Base-by-base conservation (phyloP, 2,113 vertebrate genomes). In the Labeo rohita region DNA sequence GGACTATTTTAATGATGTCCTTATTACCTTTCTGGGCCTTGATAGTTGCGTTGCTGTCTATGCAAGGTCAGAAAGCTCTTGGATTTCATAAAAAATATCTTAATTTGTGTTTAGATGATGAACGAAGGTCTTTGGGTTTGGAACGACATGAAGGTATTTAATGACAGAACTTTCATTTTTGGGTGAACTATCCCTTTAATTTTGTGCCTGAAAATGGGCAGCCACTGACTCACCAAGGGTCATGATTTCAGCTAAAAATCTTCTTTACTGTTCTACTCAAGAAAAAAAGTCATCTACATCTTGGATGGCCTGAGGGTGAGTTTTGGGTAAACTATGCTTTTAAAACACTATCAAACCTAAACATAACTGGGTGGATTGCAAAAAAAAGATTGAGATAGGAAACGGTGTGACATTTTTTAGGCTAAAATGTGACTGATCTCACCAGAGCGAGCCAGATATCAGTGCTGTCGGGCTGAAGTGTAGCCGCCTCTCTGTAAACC, bases 371-470 rank as follows among this genome's bases (percentile, higher is more conserved):
- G 5, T 8, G 36, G 3, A 43, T 10, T 70, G 66, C 1, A 4
- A 43, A 70, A 43, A 43, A 39, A 70, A 39, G 9, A 54, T 2
- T 16, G 8, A n/a, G 21, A 61, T 9, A 61, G 56, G 18, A 16
- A 15, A 68, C 36, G 4, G 2, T 70, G 66, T 36, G 1, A 8
- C 34, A 2, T 6, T 72, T 72, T 72, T 72, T n/a, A 18, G 1
- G 6, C 16, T 39, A 78, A 83, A 43, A 15, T 47, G 43, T 8
- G 16, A 39, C n/a, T 80, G 11, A 66, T 79, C 95, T 96, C 86
- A 99, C 98, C 96, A 99, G 92, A 0, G 98, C 98, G 90, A 99
- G 94, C 34, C 95, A 96, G 80, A 96, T 95, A 77, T 98, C 97
- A 4, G 90, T 96, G 85, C 93, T 97, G 0, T 94, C 92, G 0